Base-by-base conservation (phyloP, 2,888 invertebrate species). In the Tipula vernalis region DNA sequence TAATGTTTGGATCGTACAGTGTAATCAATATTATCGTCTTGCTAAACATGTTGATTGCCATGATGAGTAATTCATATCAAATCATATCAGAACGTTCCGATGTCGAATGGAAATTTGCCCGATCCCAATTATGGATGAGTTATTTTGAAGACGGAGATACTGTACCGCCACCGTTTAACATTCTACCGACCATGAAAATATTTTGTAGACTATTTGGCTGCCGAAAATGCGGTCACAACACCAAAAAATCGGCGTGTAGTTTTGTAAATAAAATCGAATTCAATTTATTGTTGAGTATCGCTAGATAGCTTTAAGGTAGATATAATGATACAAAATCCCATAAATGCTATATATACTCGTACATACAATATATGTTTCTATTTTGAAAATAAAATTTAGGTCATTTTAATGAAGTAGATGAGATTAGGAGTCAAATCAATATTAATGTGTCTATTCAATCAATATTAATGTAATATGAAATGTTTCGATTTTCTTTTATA, bases 1-100 rank as follows among this genome's bases (percentile, higher is more conserved):
- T 99, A 4, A 98, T 99, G 95, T 99, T 99, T 90, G 99, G 99
- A 83, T 97, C 97, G 5, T 99, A 99, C 92, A 98, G 98, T 87
- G 98, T 98, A 88, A 99, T 99, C 91, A 98, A 98, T 91, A 96
- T 99, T 88, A 98, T 99, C 89, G 99, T 99, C 0, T 93, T 99
- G 39, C 94, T 99, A 88, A 99, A 99, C 92, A 97, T 99, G 96
- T 94, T 99, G 71, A 99, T 99, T 90, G 99, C 99, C 90, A 99
- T 99, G 99, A 99, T 99, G 98, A 98, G 98, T 87, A 99, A 98
- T 91, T 99, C 98, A 0, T 99, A 99, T 92, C 98, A 98, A 92
- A 97, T 98, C 88, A 99, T 99, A 89, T 98, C 98, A 89, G 98
- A 98, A 94, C 94, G 98, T 90, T 96, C 98, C 3, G 99, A 99